These are phyloP conservation scores for Prorops nasuta DNA, from an alignment of 1,140 invertebrate species.

Conservation along the genomic window DNA sequence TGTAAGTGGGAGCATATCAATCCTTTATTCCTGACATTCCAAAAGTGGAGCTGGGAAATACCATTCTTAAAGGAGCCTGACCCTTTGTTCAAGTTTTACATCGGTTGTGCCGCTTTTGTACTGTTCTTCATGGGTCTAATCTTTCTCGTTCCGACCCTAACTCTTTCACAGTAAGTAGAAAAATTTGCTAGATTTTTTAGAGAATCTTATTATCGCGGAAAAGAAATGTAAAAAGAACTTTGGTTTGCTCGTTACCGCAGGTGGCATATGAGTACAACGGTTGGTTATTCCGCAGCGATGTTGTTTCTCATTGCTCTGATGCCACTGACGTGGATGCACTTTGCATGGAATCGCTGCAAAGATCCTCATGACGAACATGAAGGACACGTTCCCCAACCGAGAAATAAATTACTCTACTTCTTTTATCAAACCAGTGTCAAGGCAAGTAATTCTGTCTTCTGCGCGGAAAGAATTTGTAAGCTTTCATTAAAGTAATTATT, in stretches of 20 bases:
- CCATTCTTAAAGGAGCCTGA: conserved; percentile 71
- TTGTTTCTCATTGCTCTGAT: conserved; percentile 57
- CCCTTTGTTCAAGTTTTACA: conserved; percentile 80
- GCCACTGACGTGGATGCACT: conserved; percentile 66
- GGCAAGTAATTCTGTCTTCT: conserved; percentile 15
- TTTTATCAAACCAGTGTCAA: conserved; percentile 55
- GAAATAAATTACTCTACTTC: conserved; percentile 48
- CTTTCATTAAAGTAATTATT: background rate
- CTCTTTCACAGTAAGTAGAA: conserved; percentile 57
- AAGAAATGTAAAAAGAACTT: background rate
- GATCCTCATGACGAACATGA: conserved; percentile 50
- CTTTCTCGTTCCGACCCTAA: conserved; percentile 59
- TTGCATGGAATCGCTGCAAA: conserved; percentile 61
- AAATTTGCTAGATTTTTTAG: background rate
- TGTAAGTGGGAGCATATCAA: conserved; percentile 61
- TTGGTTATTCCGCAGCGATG: conserved; percentile 53
- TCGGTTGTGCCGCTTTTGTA: conserved; percentile 64
- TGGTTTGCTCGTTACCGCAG: conserved; percentile 32
- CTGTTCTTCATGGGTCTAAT: conserved; percentile 59
- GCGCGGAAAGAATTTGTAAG: background rate
- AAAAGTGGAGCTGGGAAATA: conserved; percentile 61
- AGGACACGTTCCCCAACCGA: conserved; percentile 50
- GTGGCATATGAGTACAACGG: conserved; percentile 55
- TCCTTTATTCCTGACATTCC: conserved; percentile 64
- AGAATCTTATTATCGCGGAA: background rate